Base-by-base conservation (phyloP, 1,140 invertebrate genomes). In the Thaumetopoea pityocampa region DNA sequence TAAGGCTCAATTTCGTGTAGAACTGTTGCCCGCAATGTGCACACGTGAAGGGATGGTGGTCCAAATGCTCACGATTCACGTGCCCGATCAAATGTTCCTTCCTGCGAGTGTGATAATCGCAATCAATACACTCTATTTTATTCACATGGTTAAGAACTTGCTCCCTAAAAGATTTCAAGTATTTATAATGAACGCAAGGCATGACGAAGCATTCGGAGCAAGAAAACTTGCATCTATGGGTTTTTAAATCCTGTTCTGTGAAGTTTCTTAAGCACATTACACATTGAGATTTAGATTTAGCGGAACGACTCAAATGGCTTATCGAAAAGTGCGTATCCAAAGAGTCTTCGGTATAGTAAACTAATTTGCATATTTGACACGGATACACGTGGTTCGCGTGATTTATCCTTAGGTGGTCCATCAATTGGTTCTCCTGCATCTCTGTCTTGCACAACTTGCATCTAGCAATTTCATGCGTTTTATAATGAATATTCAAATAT, bases 41-140 rank as follows among this genome's bases (percentile, higher is more conserved):
- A 23, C 60, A 63, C 1, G 55, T 51, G 22, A 59, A 63, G 0
- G 60, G 54, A 32, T 59, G 50, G 15, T 59, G 45, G 7, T 59
- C 50, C 30, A 63, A 59, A 51, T 63, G 60, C 16, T 63, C 60
- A n/a, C 55, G 30, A 17, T 61, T 61, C 0, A 43, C 43, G 12
- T 61, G 56, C 1, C 41, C 45, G 7, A 60, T 33, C 5, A 60
- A 27, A 14, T 51, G 42, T 29, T 60, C 51, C 17, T 54, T 58
- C 23, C 51, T 40, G 5, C 30, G 18, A 24, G 54, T 62, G 0
- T 43, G 27, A 18, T 55, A 66, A 10, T 66, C 58, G 23, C 62
- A 66, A 44, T 66, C 52, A 3, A 50, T 17, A 23, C 62, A 66
- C 22, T 38, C 37, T 5, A 62, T 46, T 8, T 52, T 54, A 6